These are phyloP conservation scores for Hylomyscus alleni DNA, from an alignment of 2,797 vertebrate genomes.

Conservation along the genomic window DNA sequence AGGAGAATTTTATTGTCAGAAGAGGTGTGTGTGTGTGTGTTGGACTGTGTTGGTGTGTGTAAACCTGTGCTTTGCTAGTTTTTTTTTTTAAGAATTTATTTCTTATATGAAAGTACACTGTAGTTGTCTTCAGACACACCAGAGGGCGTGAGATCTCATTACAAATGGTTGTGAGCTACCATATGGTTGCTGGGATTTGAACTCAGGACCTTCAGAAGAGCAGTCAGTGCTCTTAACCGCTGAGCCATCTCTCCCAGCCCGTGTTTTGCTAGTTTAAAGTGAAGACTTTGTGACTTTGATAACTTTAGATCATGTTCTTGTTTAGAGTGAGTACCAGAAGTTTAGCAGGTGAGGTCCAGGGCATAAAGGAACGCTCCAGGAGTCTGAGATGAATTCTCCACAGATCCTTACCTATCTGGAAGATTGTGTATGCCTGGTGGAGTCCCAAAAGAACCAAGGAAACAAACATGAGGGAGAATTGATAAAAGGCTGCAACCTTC, in stretches of 20 bases:
- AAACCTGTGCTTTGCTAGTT: no score
- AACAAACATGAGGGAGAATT: not conserved
- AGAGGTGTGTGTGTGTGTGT: not conserved
- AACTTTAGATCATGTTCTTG: not conserved
- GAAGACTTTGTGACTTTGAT: constrained; percentile 8
- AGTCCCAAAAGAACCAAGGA: not conserved
- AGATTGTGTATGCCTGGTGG: rapidly evolving
- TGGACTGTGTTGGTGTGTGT: not conserved
- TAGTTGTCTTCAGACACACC: no score
- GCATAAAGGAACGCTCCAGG: not conserved
- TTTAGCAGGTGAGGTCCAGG: not conserved
- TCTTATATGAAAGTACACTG: no score
- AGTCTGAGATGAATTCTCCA: not conserved
- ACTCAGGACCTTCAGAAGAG: no score
- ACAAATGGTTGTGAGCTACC: no score
- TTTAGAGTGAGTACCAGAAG: not conserved
- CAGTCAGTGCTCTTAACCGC: no score
- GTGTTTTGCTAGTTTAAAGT: constrained; percentile 20
- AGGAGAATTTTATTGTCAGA: constrained; percentile 18
- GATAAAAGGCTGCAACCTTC: not conserved
- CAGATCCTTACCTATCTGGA: not conserved
- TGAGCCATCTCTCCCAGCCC: no score
- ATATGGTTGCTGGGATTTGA: no score
- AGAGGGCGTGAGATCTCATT: no score
- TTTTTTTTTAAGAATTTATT: no score